Conservation (phyloP, 2,113 vertebrate genomes). For the Pterocles burchelli region DNA sequence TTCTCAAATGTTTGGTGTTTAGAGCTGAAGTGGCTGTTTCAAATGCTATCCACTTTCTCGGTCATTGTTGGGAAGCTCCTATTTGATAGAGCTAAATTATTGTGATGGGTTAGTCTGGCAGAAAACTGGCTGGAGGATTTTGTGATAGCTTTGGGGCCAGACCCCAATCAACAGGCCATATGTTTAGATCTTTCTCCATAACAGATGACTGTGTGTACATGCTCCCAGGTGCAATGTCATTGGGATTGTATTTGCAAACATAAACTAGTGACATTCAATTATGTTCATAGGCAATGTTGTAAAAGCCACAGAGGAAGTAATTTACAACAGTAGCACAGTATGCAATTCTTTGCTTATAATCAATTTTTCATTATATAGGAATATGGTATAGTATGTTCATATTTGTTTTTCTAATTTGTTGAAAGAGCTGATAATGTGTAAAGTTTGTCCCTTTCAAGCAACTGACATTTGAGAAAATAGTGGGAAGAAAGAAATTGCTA, state of each 20-base stretch:
- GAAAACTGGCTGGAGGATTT: constrained; percentile 59
- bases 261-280: constrained; percentile 80
- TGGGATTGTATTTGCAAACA: constrained; percentile 76
- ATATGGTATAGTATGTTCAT: constrained; percentile 54
- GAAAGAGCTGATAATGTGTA: constrained; percentile 22
- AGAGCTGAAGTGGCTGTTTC: constrained; percentile 5
- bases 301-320: constrained; percentile 78
- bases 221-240: constrained; percentile 76
- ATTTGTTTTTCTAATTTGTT: constrained; percentile 64
- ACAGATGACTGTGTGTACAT: constrained; percentile 42
- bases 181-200: constrained; percentile 69
- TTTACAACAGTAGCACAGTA: constrained; percentile 68
- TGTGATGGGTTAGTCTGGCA: constrained; percentile 41
- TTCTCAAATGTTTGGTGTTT: constrained; percentile 17
- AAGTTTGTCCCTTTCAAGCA: constrained; percentile 43
- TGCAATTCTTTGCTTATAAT: constrained; percentile 72
- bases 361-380: constrained; percentile 73
- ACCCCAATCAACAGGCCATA: constrained; percentile 71
- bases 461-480: constrained; percentile 59
- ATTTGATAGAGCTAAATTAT: constrained; percentile 54
- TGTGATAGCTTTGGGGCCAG: constrained; percentile 64
- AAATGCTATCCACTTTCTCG: neutral
- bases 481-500: neutral
- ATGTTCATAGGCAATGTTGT: constrained; percentile 74
- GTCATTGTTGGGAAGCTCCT: constrained; percentile 2